A percentile compares a stretch with the other conserved stretches of the same genome.
These are phyloP conservation scores for Penaeus chinensis DNA, from an alignment of 1,140 invertebrate species.

Conservation along the genomic window DNA sequence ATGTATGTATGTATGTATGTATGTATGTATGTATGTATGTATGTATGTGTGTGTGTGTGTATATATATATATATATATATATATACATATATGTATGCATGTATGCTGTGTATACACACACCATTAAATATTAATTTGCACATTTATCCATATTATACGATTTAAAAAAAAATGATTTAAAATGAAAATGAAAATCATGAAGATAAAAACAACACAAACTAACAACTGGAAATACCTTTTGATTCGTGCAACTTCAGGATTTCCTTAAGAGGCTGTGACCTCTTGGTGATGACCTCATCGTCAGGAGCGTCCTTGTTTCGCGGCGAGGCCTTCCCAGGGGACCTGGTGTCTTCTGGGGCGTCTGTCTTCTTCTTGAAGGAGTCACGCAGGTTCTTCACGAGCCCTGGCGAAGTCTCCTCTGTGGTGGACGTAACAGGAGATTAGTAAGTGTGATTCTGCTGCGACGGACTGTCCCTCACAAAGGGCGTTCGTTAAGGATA, in stretches of 20 bases:
- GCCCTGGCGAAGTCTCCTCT: conserved; percentile 26
- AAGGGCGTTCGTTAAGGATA: too few relatives aligned
- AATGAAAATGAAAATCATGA: too few relatives aligned
- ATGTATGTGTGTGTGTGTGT: background rate
- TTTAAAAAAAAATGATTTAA: too few relatives aligned
- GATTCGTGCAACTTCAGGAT: conserved; percentile 53
- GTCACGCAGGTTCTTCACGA: conserved; percentile 15
- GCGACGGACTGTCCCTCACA: too few relatives aligned
- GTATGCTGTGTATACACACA: too few relatives aligned
- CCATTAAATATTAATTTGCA: background rate
- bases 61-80: background rate
- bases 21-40: background rate
- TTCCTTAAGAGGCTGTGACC: conserved; percentile 44
- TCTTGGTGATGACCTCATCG: conserved; percentile 27
- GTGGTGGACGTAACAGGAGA: background rate
- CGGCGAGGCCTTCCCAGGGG: background rate
- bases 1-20: background rate
- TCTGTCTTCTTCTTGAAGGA: conserved; percentile 11
- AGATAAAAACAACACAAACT: too few relatives aligned
- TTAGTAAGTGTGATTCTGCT: background rate
- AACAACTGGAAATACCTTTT: conserved; percentile 25
- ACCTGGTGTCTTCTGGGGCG: background rate
- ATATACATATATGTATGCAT: background rate
- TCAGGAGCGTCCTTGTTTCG: background rate
- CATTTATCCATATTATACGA: too few relatives aligned